phyloP scores from a whole-genome alignment of 2,113 vertebrate species.

The Elgaria multicarinata region DNA sequence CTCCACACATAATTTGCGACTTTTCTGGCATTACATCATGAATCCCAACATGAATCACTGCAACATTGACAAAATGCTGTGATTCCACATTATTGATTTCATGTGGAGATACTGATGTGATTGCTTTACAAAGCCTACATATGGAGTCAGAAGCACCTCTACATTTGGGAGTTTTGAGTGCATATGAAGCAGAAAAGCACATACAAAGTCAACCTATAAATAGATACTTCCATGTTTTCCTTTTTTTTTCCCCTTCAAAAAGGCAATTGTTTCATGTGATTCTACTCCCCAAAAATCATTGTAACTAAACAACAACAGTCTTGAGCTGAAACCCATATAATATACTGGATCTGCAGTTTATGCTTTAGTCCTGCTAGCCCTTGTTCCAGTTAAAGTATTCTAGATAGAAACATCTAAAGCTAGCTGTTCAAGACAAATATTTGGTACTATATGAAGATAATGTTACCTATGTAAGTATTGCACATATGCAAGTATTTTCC shows the following conservation, averaged over 20 bases:
- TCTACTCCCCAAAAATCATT: conserved; percentile 33
- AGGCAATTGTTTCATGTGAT: conserved; percentile 15
- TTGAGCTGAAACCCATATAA: conserved; percentile 46
- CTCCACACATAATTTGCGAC: conserved; percentile 19
- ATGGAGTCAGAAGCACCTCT: not conserved
- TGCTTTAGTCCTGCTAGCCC: conserved; percentile 22
- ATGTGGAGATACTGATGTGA: not conserved
- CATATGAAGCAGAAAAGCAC: not conserved
- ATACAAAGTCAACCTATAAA: conserved; percentile 21
- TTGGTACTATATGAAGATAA: not conserved
- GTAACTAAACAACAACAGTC: conserved; percentile 1
- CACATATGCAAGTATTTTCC: conserved; percentile 21
- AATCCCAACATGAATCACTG: conserved; percentile 22
- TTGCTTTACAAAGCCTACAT: not conserved
- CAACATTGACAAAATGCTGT: not conserved
- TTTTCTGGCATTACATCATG: not conserved
- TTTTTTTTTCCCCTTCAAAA: not conserved
- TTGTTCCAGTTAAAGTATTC: conserved; percentile 16
- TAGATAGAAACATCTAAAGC: conserved; percentile 19
- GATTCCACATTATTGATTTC: not conserved
- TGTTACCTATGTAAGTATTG: not conserved
- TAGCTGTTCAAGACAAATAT: conserved; percentile 37
- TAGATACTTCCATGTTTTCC: conserved; percentile 36
- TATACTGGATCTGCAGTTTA: not conserved
- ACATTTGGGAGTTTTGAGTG: not conserved